Percentiles rank a stretch among this genome's conserved stretches.
phyloP scores from a whole-genome alignment of 2,888 invertebrate species.

The Neria commutata region DNA sequence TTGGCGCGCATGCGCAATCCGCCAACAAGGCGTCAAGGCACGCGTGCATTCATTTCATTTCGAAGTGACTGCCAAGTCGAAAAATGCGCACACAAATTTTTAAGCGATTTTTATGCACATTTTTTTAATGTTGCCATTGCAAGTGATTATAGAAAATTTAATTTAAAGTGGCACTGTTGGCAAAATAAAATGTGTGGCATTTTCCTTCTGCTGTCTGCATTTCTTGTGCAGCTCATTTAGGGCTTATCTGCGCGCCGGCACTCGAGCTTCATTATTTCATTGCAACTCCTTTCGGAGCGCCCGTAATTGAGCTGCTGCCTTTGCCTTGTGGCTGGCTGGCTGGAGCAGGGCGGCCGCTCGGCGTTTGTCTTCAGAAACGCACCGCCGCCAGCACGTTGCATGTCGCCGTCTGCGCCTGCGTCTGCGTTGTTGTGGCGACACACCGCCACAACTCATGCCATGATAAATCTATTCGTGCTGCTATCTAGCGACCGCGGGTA shows the following conservation, averaged over 20 bases:
- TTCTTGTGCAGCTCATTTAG: neutral
- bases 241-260: neutral
- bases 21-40: neutral
- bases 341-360: neutral
- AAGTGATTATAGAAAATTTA: no score
- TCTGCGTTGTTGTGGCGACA: neutral
- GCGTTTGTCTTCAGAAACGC: neutral
- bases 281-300: neutral
- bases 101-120: no score
- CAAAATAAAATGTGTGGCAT: no score
- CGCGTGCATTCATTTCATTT: neutral
- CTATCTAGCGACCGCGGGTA: neutral
- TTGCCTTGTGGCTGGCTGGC: neutral
- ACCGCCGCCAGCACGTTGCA: neutral
- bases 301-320: neutral
- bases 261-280: neutral
- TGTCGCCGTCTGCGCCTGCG: neutral
- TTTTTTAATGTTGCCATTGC: no score
- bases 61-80: no score
- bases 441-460: neutral
- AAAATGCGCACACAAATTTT: no score
- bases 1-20: constrained; percentile 5
- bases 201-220: no score
- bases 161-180: no score
- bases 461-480: neutral